Evolutionary conservation across 2,797 vertebrate species (phyloP), one percentile per base, ranked within the genome.

Genomic region (Rhinoraja longicauda): DNA sequence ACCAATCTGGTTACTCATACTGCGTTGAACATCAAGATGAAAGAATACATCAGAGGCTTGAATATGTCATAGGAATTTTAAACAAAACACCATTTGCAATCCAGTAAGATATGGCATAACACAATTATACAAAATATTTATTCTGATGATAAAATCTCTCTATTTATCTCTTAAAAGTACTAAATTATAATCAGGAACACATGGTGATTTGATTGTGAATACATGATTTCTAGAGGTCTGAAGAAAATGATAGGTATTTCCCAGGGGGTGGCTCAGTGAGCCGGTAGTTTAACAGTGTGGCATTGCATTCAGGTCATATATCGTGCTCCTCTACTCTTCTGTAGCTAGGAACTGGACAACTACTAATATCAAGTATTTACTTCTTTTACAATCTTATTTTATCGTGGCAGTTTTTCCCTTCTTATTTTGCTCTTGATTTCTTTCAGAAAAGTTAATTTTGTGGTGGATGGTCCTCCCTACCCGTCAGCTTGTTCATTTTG

Each of bases 41-140:
- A 73, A 92, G 64, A n/a, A 92, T 75, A 45, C 62, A 75, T n/a
- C 70, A 45, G 24, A n/a, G 90, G 39, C 67, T 53, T n/a, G 70
- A 75, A 12, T 45, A 53, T 57, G 70, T 73, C 45, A 26, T 73
- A 39, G 29, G 70, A n/a, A 92, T 53, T 92, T 53, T 92, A 72
- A 92, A 39, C 29, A 92, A 75, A 92, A 92, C 39, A 73, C 21
- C 39, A 92, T 91, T 91, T 91, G 64, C 67, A 91, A 91, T 91
- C 90, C 39, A 21, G 26, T 53, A 53, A 45, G 70, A 6, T 75
- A 53, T 57, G 53, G 70, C 39, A 72, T 92, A 92, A 57, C 90
- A 75, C 13, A 92, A 92, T 92, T 92, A 75, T 75, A 57, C 70
- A 73, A 92, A 92, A 92, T 92, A 92, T 92, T 92, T 75, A 64